phyloP scores from a whole-genome alignment of 2,113 vertebrate species.

The Pelecanus crispus region DNA sequence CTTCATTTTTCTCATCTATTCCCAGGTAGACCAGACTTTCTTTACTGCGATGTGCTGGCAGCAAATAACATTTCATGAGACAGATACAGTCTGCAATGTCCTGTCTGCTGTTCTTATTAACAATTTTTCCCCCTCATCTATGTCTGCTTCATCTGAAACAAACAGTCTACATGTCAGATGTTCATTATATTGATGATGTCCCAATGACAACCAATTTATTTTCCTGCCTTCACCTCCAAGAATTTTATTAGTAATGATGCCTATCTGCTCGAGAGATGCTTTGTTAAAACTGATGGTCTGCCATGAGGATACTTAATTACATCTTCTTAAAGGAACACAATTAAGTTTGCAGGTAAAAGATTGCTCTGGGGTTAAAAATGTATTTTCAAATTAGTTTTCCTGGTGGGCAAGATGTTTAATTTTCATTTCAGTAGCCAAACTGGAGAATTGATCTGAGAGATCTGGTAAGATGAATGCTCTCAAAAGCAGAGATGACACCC shows the following conservation, averaged over 20 bases:
- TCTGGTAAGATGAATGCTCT: neutral
- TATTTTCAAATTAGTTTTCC: conserved; percentile 38
- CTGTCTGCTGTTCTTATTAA: conserved; percentile 27
- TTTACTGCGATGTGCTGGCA: neutral
- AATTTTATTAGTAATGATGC: conserved; percentile 52
- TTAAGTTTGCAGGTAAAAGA: conserved; percentile 51
- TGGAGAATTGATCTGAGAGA: neutral
- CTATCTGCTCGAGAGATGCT: conserved; percentile 33
- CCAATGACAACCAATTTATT: conserved; percentile 63
- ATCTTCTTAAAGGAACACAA: conserved; percentile 56
- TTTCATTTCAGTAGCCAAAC: conserved; percentile 23
- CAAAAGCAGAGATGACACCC: neutral
- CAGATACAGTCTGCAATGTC: neutral
- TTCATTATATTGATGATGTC: conserved; percentile 47
- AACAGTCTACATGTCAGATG: conserved; percentile 18
- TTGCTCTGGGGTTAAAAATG: conserved; percentile 45
- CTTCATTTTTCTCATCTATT: conserved; percentile 16
- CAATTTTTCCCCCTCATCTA: neutral
- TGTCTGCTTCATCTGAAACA: conserved; percentile 13
- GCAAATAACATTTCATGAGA: conserved; percentile 30
- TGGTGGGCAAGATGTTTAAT: conserved; percentile 32
- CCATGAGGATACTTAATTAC: conserved; percentile 56
- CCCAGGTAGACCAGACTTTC: neutral
- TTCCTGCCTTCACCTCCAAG: conserved; percentile 41
- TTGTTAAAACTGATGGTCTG: conserved; percentile 34